A percentile compares a stretch with the other conserved stretches of the same genome.
Conservation (phyloP, 2,888 invertebrate genomes). For the Pecten maximus region DNA sequence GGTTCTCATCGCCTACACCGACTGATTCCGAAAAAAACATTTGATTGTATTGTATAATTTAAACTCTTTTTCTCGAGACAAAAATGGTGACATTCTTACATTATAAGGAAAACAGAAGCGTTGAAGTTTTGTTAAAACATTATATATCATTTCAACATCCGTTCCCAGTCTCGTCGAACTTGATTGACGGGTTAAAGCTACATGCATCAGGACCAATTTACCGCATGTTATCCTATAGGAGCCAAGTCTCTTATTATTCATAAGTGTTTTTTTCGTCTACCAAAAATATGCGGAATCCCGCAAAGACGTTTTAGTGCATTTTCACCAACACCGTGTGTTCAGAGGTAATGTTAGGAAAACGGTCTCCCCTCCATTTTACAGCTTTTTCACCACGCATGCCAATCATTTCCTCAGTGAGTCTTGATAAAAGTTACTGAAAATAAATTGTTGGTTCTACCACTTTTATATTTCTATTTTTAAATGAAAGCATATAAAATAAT, state of each 20-base stretch:
- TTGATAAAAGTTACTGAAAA: conserved; percentile 32
- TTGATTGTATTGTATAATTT: no score
- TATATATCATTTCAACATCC: background rate
- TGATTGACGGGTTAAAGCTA: background rate
- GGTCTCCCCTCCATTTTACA: conserved; percentile 22
- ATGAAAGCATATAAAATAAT: conserved; percentile 24
- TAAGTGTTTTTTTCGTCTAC: conserved; percentile 33
- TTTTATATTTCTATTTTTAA: conserved; percentile 30
- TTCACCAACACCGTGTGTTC: conserved; percentile 26
- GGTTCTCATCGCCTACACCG: no score
- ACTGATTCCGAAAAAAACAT: no score
- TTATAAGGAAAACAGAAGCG: no score
- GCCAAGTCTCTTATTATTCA: background rate
- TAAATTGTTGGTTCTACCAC: conserved; percentile 11
- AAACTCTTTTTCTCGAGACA: no score
- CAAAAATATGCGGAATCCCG: conserved; percentile 29
- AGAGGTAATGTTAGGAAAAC: conserved; percentile 7
- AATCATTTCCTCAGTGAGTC: conserved; percentile 23
- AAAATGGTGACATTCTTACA: no score
- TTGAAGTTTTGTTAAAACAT: no score
- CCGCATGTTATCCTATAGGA: background rate
- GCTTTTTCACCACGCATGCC: conserved; percentile 8
- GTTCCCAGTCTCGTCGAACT: background rate
- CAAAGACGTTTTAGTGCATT: conserved; percentile 25
- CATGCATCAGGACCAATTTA: background rate